Percentiles rank a stretch among this genome's conserved stretches.
Evolutionary conservation across 2,797 vertebrate genomes (phyloP).

Genomic region (Gadopsis bispinosus): DNA sequence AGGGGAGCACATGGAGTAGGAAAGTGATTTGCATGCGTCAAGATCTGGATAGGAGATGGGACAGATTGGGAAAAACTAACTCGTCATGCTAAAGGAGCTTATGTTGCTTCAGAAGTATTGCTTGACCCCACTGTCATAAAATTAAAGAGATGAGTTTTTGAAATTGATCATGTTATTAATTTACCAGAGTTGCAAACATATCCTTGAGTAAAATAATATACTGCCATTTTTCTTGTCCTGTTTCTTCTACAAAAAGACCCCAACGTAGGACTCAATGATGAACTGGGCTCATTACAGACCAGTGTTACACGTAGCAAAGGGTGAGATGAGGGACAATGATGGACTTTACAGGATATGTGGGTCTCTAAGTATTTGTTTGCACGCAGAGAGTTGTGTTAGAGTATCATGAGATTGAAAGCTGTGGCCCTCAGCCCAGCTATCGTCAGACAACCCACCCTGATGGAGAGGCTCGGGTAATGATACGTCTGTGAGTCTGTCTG

Average conservation of each 20-base stretch:
- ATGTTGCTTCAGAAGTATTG: constrained; percentile 8
- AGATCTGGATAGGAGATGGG: constrained; percentile 40
- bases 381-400: constrained; percentile 72
- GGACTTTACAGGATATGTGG: constrained; percentile 45
- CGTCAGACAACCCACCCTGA: constrained; percentile 75
- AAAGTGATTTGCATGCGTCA: constrained; percentile 48
- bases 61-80: constrained; percentile 25
- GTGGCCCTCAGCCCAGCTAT: constrained; percentile 73
- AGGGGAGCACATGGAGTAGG: constrained; percentile 43
- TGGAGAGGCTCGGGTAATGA: constrained; percentile 82
- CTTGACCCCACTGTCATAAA: constrained; percentile 1
- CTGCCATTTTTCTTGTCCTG: background rate
- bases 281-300: constrained; percentile 16
- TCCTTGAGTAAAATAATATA: constrained; percentile 17
- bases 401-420: constrained; percentile 63
- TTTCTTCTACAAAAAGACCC: constrained; percentile 19
- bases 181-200: constrained; percentile 10
- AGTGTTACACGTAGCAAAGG: constrained; percentile 44
- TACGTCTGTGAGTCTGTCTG: constrained; percentile 79
- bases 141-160: constrained; percentile 12
- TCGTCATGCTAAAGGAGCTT: constrained; percentile 7
- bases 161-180: constrained; percentile 8
- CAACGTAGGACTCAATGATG: constrained; percentile 14
- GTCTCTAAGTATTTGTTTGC: constrained; percentile 67
- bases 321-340: constrained; percentile 44